Base-by-base conservation (phyloP, 2,888 invertebrate species). In the Mycogona germanica region DNA sequence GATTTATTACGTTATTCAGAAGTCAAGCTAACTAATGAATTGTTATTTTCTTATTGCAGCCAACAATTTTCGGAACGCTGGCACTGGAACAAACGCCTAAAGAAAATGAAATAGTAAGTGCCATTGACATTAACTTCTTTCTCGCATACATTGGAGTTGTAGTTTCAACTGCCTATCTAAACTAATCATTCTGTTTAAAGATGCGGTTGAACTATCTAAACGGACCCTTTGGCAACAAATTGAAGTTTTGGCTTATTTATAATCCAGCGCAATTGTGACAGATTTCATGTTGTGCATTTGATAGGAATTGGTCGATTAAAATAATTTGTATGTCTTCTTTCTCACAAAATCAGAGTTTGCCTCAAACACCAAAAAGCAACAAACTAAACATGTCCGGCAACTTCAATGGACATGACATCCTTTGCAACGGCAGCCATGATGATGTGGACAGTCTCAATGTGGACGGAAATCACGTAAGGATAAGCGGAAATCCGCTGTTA, bases 41-140 rank as follows among this genome's bases (percentile, higher is more conserved):
- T 58, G 55, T 59, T 53, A 54, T 58, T 59, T 69, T 68, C 65
- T 65, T 67, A 66, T 76, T 72, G 63, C 69, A 78, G 78, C 78
- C 78, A 44, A 78, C 78, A 55, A 78, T 78, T 62, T 78, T 78
- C 64, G 78, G 78, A 55, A 78, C 78, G 21, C 77, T 78, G 59
- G 77, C 78, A 47, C 76, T 77, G 3, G 55, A 55, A 30, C 55
- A 55, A 29, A 37, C 51, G 6, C 55, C 55, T 25, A 55, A 55
- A 46, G 55, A 55, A 45, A 55, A 55, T 28, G 44, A 55, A 1
- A 55, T 23, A 41, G 55, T 55, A 37, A 51, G 35, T 6, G n/a
- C 9, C n/a, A n/a, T 32, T 12, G n/a, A 32, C n/a, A 12, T 9
- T n/a, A 32, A 32, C n/a, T 32, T 12, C 35, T 12, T 9, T 32